Evolutionary conservation across 2,113 vertebrate species (phyloP).

Genomic region (Semicossyphus pulcher): DNA sequence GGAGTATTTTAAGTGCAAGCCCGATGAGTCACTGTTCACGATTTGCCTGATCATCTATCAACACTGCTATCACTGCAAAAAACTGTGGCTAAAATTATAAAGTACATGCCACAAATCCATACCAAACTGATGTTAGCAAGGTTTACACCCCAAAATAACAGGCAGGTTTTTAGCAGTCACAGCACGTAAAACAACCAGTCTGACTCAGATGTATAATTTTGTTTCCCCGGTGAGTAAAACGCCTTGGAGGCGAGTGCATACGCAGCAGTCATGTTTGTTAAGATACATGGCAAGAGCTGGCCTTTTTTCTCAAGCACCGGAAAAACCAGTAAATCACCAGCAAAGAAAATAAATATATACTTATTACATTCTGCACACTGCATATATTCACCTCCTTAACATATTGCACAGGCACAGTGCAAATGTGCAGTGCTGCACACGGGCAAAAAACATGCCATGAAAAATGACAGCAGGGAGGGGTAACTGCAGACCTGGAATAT

Average conservation of each 20-base stretch:
- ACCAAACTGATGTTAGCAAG: slow-evolving; percentile 20
- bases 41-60: slow-evolving; percentile 1
- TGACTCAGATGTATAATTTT: slow-evolving; percentile 80
- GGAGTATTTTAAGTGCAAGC: slow-evolving; percentile 18
- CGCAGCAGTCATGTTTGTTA: slow-evolving; percentile 81
- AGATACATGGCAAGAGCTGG: slow-evolving; percentile 72
- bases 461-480: slow-evolving; percentile 80
- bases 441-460: slow-evolving; percentile 77
- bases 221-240: slow-evolving; percentile 78
- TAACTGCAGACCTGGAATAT: slow-evolving; percentile 79
- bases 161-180: slow-evolving; percentile 71
- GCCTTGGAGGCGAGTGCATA: slow-evolving; percentile 79
- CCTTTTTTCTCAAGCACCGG: slow-evolving; percentile 70
- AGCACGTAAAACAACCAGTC: slow-evolving; percentile 71
- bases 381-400: slow-evolving; percentile 82
- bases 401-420: slow-evolving; percentile 75
- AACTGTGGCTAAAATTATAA: background rate
- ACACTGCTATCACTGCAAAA: background rate
- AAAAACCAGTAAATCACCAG: slow-evolving; percentile 78
- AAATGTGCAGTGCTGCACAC: slow-evolving; percentile 76
- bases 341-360: slow-evolving; percentile 83
- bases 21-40: background rate
- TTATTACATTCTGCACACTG: slow-evolving; percentile 79
- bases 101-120: slow-evolving; percentile 27
- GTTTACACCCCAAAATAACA: slow-evolving; percentile 54